Evolutionary conservation across 53 echinoderm and acorn worm species (phyloP).

Genomic region (Actinopyga echinites): DNA sequence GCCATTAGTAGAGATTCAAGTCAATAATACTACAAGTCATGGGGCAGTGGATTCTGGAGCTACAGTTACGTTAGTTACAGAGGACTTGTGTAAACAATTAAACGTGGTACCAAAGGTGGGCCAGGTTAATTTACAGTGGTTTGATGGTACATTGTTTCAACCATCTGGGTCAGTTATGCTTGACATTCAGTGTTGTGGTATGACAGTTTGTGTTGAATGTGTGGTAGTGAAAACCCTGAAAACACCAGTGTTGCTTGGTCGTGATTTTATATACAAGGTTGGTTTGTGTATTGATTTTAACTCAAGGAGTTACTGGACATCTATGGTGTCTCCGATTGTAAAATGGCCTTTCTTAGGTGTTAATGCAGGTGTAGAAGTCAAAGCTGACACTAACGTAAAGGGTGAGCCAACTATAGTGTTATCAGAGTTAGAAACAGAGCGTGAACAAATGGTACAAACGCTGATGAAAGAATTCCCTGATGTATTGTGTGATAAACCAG

Average conservation of each 20-base stretch:
- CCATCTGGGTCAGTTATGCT: conserved; percentile 32
- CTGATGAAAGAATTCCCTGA: neutral
- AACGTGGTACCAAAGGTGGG: conserved; percentile 5
- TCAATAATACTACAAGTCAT: conserved; percentile 9
- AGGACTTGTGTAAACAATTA: conserved; percentile 10
- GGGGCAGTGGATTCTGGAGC: conserved; percentile 23
- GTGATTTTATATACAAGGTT: conserved; percentile 2
- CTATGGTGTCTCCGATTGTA: conserved; percentile 10
- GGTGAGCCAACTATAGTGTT: neutral
- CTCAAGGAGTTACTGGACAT: conserved; percentile 7
- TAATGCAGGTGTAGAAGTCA: neutral
- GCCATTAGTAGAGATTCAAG: neutral
- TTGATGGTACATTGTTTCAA: conserved; percentile 19
- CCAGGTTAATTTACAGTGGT: neutral
- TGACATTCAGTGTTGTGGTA: conserved; percentile 19
- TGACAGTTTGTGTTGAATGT: conserved; percentile 6
- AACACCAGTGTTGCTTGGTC: neutral
- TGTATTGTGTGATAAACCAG: conserved; percentile 28
- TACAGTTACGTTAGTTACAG: conserved; percentile 2
- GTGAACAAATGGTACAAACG: conserved; percentile 9
- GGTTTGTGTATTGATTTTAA: conserved; percentile 13
- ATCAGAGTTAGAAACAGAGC: neutral
- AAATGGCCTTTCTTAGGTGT: conserved; percentile 12
- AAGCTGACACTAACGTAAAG: neutral
- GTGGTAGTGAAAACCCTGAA: neutral